Conservation (phyloP, 1,140 invertebrate genomes). For the Aphidius ervi region DNA sequence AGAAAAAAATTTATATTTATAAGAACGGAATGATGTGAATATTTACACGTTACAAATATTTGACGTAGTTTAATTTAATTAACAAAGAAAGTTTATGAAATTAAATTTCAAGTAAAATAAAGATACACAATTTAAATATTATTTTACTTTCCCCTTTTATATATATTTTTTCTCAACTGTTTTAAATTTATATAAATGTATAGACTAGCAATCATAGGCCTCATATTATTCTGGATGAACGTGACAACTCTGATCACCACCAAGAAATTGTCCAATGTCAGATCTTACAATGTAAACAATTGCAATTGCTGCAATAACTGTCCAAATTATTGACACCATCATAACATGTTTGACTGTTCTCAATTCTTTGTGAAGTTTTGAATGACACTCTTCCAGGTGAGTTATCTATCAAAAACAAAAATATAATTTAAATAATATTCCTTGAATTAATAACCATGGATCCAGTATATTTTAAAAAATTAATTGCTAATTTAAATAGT, state of each 20-base stretch:
- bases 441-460: not conserved
- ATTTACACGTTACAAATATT: too few species aligned
- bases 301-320: constrained; percentile 36
- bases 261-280: constrained; percentile 29
- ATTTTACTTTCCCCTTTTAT: too few species aligned
- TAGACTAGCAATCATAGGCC: constrained; percentile 19
- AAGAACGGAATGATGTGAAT: too few species aligned
- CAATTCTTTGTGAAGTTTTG: constrained; percentile 38
- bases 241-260: constrained; percentile 25
- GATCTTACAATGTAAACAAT: constrained; percentile 33
- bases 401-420: constrained; percentile 36
- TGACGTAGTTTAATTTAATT: too few species aligned
- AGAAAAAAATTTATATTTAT: too few species aligned
- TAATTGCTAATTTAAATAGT: not conserved
- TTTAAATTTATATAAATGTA: not conserved
- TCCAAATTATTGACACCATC: constrained; percentile 40
- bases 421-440: constrained; percentile 1
- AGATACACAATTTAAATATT: too few species aligned
- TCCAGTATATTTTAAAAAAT: not conserved
- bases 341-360: constrained; percentile 39
- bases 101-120: too few species aligned
- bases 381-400: constrained; percentile 40
- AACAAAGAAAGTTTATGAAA: too few species aligned
- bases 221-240: constrained; percentile 22
- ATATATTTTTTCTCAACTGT: not conserved